Evolutionary conservation across 2,888 invertebrate species (phyloP).

Genomic region (Hesperia comma): DNA sequence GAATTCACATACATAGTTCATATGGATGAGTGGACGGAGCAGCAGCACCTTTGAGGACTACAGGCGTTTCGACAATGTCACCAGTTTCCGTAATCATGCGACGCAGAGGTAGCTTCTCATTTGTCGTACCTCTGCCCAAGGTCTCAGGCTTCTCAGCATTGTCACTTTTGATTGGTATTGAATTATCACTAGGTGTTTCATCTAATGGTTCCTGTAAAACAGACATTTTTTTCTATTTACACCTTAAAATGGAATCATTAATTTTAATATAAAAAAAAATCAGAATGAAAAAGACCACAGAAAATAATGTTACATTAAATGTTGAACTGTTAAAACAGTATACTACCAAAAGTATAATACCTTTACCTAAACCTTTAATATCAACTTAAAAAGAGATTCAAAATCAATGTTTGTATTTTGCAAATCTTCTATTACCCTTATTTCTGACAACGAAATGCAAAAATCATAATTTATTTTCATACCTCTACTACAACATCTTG

Average conservation of each 20-base stretch:
- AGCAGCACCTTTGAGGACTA: conserved; percentile 37
- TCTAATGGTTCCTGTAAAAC: conserved; percentile 57
- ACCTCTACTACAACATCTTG: conserved; percentile 88
- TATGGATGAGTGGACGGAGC: not conserved
- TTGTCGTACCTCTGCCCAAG: not conserved
- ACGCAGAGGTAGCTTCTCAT: conserved; percentile 40
- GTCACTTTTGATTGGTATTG: conserved; percentile 36
- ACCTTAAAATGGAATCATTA: no score
- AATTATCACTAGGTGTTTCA: not conserved
- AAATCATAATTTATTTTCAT: conserved; percentile 44
- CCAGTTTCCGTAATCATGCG: conserved; percentile 74
- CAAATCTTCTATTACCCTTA: no score
- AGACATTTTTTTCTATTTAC: not conserved
- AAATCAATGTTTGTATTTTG: no score
- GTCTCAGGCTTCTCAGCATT: not conserved
- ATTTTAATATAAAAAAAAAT: no score
- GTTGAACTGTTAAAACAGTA: no score
- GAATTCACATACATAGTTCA: not conserved
- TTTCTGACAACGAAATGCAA: no score
- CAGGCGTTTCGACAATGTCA: conserved; percentile 68
- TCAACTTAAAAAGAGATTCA: no score
- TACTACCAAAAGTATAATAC: no score
- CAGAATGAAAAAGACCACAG: no score
- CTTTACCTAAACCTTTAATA: no score
- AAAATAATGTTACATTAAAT: no score